A percentile compares a stretch with the other conserved stretches of the same genome.
Evolutionary conservation across 2,888 invertebrate genomes (phyloP).

Genomic region (Molanna angustata): DNA sequence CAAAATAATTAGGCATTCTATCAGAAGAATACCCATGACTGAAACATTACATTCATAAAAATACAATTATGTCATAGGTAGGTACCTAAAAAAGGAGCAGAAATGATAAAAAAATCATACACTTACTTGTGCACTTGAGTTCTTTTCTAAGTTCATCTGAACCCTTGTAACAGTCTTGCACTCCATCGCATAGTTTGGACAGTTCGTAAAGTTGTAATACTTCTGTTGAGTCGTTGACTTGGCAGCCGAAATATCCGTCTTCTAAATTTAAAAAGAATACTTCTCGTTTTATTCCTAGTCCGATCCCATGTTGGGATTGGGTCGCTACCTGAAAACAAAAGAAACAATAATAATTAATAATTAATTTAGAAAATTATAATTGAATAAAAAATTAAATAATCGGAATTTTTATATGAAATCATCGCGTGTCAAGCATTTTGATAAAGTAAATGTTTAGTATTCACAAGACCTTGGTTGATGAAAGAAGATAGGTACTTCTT

Average conservation of each 20-base stretch:
- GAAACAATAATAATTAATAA: constrained; percentile 7
- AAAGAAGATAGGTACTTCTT: too few relatives aligned
- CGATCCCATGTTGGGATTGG: constrained; percentile 78
- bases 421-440: too few relatives aligned
- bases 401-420: too few relatives aligned
- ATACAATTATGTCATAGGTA: too few relatives aligned
- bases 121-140: constrained; percentile 92
- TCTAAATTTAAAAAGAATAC: constrained; percentile 95
- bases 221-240: constrained; percentile 94
- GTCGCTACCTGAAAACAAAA: constrained; percentile 61
- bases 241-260: constrained; percentile 96
- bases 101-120: neutral
- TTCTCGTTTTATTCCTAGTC: constrained; percentile 83
- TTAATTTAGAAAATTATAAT: too few relatives aligned
- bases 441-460: too few relatives aligned
- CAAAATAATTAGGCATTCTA: too few relatives aligned
- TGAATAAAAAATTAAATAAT: too few relatives aligned
- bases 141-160: constrained; percentile 87
- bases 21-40: too few relatives aligned
- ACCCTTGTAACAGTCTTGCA: constrained; percentile 85
- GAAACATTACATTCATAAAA: too few relatives aligned
- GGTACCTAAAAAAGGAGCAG: too few relatives aligned
- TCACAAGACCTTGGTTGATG: too few relatives aligned
- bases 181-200: constrained; percentile 90
- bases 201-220: constrained; percentile 93